These are phyloP conservation scores for Hirtodrosophila confusa DNA, from an alignment of 2,888 invertebrate species.

Conservation along the genomic window DNA sequence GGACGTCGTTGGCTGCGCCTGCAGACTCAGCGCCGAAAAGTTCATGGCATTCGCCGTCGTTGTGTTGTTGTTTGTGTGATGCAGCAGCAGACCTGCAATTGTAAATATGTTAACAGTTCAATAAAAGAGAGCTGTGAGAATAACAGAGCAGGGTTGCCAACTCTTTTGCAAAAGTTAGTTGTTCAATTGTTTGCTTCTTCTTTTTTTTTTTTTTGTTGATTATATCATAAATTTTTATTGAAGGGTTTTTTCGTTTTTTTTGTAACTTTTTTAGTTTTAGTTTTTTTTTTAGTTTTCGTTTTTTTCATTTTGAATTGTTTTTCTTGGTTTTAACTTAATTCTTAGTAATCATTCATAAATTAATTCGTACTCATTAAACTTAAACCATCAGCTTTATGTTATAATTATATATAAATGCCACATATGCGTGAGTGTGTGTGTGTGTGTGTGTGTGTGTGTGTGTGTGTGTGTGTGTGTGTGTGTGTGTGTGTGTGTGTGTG, in stretches of 20 bases:
- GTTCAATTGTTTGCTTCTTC: slow-evolving; percentile 8
- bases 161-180: slow-evolving; percentile 2
- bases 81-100: slow-evolving; percentile 78
- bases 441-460: slow-evolving; percentile 32
- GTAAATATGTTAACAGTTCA: slow-evolving; percentile 20
- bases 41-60: slow-evolving; percentile 68
- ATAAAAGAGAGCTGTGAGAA: slow-evolving; percentile 4
- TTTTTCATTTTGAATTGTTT: slow-evolving; percentile 40
- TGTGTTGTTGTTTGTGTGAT: slow-evolving; percentile 64
- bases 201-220: slow-evolving; percentile 63
- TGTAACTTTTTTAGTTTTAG: slow-evolving; percentile 46
- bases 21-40: slow-evolving; percentile 67
- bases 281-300: slow-evolving; percentile 41
- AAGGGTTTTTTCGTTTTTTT: slow-evolving; percentile 72
- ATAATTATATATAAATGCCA: slow-evolving; percentile 64
- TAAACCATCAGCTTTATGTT: slow-evolving; percentile 75
- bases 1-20: slow-evolving; percentile 41
- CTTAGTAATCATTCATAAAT: slow-evolving; percentile 74
- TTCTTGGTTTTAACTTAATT: slow-evolving; percentile 53
- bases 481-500: slow-evolving; percentile 1
- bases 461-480: slow-evolving; percentile 30
- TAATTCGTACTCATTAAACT: slow-evolving; percentile 76
- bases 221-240: slow-evolving; percentile 83
- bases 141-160: slow-evolving; percentile 1
- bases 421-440: slow-evolving; percentile 55